Conservation (phyloP, 2,797 vertebrate genomes). For the Siniperca scherzeri region DNA sequence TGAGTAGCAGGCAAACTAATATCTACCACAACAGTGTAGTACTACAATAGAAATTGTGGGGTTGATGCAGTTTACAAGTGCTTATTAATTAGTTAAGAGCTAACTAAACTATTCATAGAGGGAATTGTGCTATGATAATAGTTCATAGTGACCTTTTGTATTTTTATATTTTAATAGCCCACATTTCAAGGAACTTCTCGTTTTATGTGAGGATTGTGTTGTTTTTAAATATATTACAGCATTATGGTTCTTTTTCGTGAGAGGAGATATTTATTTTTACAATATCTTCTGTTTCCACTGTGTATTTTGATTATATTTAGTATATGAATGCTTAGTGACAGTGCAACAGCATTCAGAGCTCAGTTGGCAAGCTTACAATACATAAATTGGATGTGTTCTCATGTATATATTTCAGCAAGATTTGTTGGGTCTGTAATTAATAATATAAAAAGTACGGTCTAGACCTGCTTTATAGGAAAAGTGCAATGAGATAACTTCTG, state of each 20-base stretch:
- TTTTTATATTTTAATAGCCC: background rate
- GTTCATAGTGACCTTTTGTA: background rate
- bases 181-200: background rate
- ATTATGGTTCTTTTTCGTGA: background rate
- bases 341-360: constrained; percentile 33
- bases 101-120: background rate
- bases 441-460: too few species aligned
- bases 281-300: background rate
- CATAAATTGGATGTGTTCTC: constrained; percentile 46
- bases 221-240: background rate
- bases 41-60: background rate
- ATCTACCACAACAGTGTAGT: background rate
- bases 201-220: background rate
- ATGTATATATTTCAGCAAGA: constrained; percentile 34
- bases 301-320: constrained; percentile 49
- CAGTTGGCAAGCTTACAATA: constrained; percentile 40
- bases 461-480: too few species aligned
- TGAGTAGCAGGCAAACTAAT: constrained; percentile 30
- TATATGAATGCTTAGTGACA: constrained; percentile 28
- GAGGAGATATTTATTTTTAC: background rate
- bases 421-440: too few species aligned
- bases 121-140: background rate
- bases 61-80: background rate
- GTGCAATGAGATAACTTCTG: too few species aligned
- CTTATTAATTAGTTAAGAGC: constrained; percentile 1